Base-by-base conservation (phyloP, 2,797 vertebrate species). In the Emys orbicularis region DNA sequence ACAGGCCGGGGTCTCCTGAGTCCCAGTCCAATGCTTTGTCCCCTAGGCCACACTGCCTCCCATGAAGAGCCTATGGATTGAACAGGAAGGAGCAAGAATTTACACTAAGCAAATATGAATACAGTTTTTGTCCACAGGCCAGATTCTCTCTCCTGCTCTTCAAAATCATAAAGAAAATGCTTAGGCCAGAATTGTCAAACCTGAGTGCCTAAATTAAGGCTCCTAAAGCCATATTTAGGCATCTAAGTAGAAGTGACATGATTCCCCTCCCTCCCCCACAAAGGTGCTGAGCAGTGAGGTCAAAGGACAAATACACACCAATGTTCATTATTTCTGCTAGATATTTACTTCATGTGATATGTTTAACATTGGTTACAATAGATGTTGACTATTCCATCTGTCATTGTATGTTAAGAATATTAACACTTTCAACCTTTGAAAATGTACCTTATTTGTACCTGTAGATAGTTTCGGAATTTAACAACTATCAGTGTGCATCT, bases 391-490 rank as follows among this genome's bases (percentile, higher is more conserved):
- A 65, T 65, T 94, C 88, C 88, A 93, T 90, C 27, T 53, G 41
- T 74, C 87, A 94, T 80, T 93, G 85, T 88, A 23, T 90, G 81
- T 87, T 90, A 94, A 90, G 44, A 84, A 81, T 83, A 92, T 90
- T 93, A 80, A 94, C 83, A 94, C 85, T 94, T 96, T 37, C 91
- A n/a, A n/a, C 88, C 74, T 85, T 92, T 92, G 72, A 86, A 94
- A 95, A 81, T 90, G 29, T n/a, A 94, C 80, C 25, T 80, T 29
- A 87, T 92, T 96, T 72, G 65, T n/a, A 77, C 72, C 95, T 88
- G 47, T 86, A 95, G 56, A 88, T 77, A 94, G 93, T 95, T 94
- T 87, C 94, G 93, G 95, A 96, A 94, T 92, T 94, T 81, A 95
- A 96, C 29, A 97, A 82, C 90, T 84, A 19, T 72, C 3, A 9